Conservation (phyloP, 2,797 vertebrate genomes). For the Pristis pectinata region DNA sequence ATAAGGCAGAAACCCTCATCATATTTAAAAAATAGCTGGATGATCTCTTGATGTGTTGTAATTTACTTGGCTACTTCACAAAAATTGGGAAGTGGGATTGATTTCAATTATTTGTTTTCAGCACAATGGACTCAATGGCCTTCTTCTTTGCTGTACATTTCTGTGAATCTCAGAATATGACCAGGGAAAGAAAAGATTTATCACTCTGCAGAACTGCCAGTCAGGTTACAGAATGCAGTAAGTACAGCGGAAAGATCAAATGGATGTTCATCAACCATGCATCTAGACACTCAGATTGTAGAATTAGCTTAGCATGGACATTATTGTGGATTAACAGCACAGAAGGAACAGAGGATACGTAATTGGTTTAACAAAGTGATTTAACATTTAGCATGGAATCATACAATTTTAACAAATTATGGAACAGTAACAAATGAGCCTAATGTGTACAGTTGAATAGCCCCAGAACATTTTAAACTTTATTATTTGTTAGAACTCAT, state of each 20-base stretch:
- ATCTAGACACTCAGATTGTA: neutral
- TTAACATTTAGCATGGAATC: neutral
- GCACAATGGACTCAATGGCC: too few relatives aligned
- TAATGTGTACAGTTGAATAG: neutral
- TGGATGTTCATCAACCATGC: neutral
- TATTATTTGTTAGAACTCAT: neutral
- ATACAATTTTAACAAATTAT: neutral
- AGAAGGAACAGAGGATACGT: neutral
- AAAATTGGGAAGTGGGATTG: too few relatives aligned
- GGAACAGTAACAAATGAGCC: neutral
- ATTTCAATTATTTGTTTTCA: too few relatives aligned
- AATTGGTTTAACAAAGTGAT: neutral
- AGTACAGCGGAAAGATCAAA: neutral
- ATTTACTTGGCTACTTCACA: too few relatives aligned
- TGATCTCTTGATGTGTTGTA: too few relatives aligned
- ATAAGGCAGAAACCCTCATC: too few relatives aligned
- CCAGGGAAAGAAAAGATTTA: neutral
- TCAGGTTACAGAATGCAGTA: neutral
- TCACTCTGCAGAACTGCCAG: neutral
- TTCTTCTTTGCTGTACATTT: too few relatives aligned
- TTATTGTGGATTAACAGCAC: too few relatives aligned
- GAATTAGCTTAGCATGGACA: neutral
- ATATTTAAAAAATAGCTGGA: too few relatives aligned
- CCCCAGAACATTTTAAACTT: neutral
- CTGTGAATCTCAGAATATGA: too few relatives aligned